Base-by-base conservation (phyloP, 2,113 vertebrate genomes). In the Phyllopteryx taeniolatus region DNA sequence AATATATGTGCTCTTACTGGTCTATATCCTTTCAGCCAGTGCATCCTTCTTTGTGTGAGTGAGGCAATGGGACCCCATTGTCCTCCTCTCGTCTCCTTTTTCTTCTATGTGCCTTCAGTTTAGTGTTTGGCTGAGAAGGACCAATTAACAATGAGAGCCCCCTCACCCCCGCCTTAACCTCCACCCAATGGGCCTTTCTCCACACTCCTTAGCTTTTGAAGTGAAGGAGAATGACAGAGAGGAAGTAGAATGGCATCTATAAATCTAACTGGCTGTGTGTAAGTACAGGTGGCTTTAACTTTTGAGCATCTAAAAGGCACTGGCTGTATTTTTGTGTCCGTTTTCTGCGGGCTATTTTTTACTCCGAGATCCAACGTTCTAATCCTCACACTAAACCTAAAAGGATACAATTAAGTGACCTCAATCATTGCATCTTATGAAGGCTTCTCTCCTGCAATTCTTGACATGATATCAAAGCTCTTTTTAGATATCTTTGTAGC, bases 141-240 rank as follows among this genome's bases (percentile, higher is more conserved):
- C 92, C 92, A 94, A 94, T 94, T 93, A 94, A 95, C 94, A 95
- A 95, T 94, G 92, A 92, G 86, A 85, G 88, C 88, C 87, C 91
- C 87, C 88, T 89, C 84, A 89, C 90, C 83, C 63, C 19, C 19
- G 9, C 5, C 19, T 11, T 5, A 19, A 33, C 33, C 20, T 89
- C 88, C 91, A 86, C 87, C 90, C 84, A 90, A 89, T 83, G 27
- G 75, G 87, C 87, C 90, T 88, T 90, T 85, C 88, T 90, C 71
- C 85, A 79, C 43, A 85, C 86, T 86, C 83, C 75, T 93, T 91
- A 84, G 90, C 93, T 94, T 94, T 95, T 91, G 92, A 96, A 94
- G 93, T 91, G 86, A 90, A 82, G 79, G 87, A 84, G 84, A 85
- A 82, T 78, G 77, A 84, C 70, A 74, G 76, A 68, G 81, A 74